Percentiles rank a stretch among this genome's conserved stretches.
These are phyloP conservation scores for Operophtera brumata DNA, from an alignment of 2,888 invertebrate genomes.

Conservation along the genomic window DNA sequence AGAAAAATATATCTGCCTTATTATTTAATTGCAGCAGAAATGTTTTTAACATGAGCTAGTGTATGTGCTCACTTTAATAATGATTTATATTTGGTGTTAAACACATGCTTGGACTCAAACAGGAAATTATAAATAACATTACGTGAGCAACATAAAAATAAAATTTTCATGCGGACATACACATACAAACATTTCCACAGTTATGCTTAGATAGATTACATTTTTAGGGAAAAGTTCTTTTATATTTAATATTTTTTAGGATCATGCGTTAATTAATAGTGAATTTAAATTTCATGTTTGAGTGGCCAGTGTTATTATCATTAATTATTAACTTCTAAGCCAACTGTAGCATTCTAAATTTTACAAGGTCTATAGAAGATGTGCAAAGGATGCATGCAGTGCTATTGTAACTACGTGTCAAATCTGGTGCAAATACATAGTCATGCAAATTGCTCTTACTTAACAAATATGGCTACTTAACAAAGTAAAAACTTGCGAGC, in stretches of 20 bases:
- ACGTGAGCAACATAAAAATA: conserved; percentile 47
- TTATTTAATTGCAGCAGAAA: background rate
- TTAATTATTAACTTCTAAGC: conserved; percentile 28
- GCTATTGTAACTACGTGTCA: conserved; percentile 53
- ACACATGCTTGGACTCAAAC: conserved; percentile 68
- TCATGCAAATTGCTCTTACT: conserved; percentile 23
- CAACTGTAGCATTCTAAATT: conserved; percentile 30
- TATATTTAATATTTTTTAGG: background rate
- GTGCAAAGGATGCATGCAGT: conserved; percentile 63
- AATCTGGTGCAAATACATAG: conserved; percentile 50
- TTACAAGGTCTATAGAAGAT: conserved; percentile 36
- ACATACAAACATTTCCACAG: conserved; percentile 23
- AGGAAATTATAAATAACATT: conserved; percentile 61
- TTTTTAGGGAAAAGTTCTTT: background rate
- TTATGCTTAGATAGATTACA: background rate
- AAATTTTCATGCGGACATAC: conserved; percentile 31
- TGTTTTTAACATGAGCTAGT: background rate
- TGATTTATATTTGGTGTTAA: conserved; percentile 14
- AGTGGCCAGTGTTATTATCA: conserved; percentile 45
- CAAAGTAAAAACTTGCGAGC: conserved; percentile 1
- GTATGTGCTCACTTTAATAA: conserved; percentile 2
- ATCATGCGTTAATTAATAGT: conserved; percentile 20
- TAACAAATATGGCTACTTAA: conserved; percentile 4
- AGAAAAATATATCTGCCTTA: background rate
- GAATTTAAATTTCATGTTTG: conserved; percentile 66